Conservation (phyloP, 2,113 vertebrate genomes). For the Vombatus ursinus region DNA sequence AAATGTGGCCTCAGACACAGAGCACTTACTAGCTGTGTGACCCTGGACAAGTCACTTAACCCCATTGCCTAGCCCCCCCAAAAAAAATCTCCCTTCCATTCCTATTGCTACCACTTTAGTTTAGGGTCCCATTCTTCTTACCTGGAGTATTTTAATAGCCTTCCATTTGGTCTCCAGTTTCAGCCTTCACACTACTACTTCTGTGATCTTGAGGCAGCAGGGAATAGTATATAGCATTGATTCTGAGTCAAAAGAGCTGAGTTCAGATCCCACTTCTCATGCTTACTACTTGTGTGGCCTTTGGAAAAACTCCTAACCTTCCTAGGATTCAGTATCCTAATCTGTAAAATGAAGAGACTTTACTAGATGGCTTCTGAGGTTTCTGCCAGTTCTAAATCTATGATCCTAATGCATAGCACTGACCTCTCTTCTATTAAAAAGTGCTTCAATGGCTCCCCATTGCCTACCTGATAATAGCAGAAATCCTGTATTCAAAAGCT, state of each 20-base stretch:
- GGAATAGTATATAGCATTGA: neutral
- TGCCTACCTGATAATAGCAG: neutral
- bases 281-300: neutral
- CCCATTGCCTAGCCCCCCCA: too few relatives aligned
- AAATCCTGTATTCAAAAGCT: neutral
- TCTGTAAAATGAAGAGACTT: neutral
- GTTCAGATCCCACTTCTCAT: neutral
- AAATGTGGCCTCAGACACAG: too few relatives aligned
- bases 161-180: neutral
- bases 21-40: too few relatives aligned
- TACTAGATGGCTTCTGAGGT: neutral
- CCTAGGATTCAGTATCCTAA: neutral
- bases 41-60: too few relatives aligned
- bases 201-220: neutral
- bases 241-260: neutral
- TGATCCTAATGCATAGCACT: neutral
- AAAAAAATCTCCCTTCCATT: neutral
- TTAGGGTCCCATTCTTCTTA: neutral
- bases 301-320: neutral
- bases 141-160: neutral
- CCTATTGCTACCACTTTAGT: neutral
- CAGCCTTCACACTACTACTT: neutral
- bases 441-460: neutral
- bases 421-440: neutral
- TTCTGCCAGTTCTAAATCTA: neutral